A percentile compares a stretch with the other conserved stretches of the same genome.
phyloP scores from a whole-genome alignment of 2,888 invertebrate genomes.

The Euplagia quadripunctaria region DNA sequence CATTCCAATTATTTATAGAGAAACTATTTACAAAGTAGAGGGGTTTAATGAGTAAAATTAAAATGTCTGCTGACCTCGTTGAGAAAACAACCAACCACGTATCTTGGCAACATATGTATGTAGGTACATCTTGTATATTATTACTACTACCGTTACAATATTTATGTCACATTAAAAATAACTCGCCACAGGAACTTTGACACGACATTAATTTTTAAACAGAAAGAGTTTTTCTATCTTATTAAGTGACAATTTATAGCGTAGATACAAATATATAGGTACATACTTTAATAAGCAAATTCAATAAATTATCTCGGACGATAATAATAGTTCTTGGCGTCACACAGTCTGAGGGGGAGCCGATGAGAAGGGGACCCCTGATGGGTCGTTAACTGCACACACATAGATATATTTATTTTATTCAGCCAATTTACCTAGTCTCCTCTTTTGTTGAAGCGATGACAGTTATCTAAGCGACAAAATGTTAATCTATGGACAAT shows the following conservation, averaged over 20 bases:
- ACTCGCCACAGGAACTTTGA: conserved; percentile 41
- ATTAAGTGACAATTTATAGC: conserved; percentile 46
- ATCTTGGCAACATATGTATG: conserved; percentile 28
- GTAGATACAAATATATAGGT: conserved; percentile 18
- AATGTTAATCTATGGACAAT: conserved; percentile 49
- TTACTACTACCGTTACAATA: conserved; percentile 42
- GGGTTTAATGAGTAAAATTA: conserved; percentile 34
- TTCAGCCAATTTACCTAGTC: conserved; percentile 85
- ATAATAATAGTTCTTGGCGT: conserved; percentile 76
- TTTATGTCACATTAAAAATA: conserved; percentile 49
- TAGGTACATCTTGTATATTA: conserved; percentile 38
- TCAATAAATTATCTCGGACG: conserved; percentile 54
- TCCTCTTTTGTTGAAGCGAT: conserved; percentile 74
- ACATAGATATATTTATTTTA: conserved; percentile 83
- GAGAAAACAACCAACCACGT: conserved; percentile 21
- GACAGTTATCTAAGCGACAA: conserved; percentile 73
- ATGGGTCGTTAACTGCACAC: conserved; percentile 77
- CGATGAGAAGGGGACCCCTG: conserved; percentile 74
- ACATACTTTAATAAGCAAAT: conserved; percentile 53
- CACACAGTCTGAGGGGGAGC: conserved; percentile 75
- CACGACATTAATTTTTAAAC: conserved; percentile 43
- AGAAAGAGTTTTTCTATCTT: conserved; percentile 33
- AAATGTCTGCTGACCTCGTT: conserved; percentile 22
- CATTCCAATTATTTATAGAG: conserved; percentile 27
- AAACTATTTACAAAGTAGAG: conserved; percentile 24